phyloP scores from a whole-genome alignment of 2,888 invertebrate species.

The Drosophila bunnanda region DNA sequence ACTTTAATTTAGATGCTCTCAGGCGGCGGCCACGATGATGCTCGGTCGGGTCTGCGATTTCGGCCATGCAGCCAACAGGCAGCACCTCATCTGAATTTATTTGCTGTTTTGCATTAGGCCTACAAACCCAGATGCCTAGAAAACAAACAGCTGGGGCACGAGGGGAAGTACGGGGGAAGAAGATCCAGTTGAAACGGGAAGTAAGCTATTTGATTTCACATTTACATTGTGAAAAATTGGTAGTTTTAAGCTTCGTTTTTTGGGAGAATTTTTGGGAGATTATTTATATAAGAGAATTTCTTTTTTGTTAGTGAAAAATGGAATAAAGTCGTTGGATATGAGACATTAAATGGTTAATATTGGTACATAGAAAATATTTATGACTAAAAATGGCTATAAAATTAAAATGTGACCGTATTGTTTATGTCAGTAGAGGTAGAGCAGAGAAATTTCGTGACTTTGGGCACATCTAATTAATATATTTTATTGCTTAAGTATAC shows the following conservation, averaged over 20 bases:
- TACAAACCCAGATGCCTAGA: slow-evolving; percentile 81
- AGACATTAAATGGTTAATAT: background rate
- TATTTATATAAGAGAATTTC: background rate
- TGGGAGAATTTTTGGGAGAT: background rate
- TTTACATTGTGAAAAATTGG: slow-evolving; percentile 3
- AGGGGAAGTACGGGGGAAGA: background rate
- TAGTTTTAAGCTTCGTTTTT: background rate
- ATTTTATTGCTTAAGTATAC: background rate
- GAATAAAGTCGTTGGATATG: background rate
- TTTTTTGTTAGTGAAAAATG: background rate
- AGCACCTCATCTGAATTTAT: slow-evolving; percentile 53
- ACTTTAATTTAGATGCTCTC: slow-evolving; percentile 76
- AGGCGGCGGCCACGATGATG: slow-evolving; percentile 52
- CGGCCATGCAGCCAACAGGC: slow-evolving; percentile 25
- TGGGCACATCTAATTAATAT: background rate
- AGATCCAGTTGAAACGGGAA: slow-evolving; percentile 45
- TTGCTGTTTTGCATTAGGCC: slow-evolving; percentile 74
- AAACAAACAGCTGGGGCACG: slow-evolving; percentile 46
- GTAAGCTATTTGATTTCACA: slow-evolving; percentile 32
- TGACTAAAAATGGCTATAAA: too few relatives aligned
- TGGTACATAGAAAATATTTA: too few relatives aligned
- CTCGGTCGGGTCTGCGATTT: slow-evolving; percentile 58
- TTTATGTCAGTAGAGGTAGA: too few relatives aligned
- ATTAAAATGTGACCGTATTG: background rate
- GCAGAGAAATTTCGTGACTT: too few relatives aligned